Evolutionary conservation across 2,888 invertebrate genomes (phyloP), one percentile per base, ranked within the genome.

Genomic region (Melolontha melolontha): DNA sequence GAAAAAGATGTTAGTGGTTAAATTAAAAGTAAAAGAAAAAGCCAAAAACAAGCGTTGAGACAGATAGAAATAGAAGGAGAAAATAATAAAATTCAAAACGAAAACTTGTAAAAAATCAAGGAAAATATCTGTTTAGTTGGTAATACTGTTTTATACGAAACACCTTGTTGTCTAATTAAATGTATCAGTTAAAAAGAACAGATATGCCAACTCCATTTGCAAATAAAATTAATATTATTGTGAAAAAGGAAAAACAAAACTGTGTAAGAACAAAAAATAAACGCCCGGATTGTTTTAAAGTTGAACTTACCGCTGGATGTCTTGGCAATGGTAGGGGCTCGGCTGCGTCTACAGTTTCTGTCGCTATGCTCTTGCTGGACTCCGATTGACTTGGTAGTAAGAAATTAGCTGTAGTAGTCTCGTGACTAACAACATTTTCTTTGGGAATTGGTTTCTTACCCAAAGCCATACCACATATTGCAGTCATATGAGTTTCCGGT

Each of bases 401-500:
- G 81, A 96, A 96, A 82, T 96, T 96, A 0, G 96, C 96, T 0
- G 96, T 96, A 1, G 95, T 92, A 74, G 91, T 89, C 79, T 92
- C 92, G 51, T 69, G 65, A 22, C 68, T 67, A 81, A 83, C 87
- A 79, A 74, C 85, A 82, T 74, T 87, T 82, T 75, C 88, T 83
- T 73, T 85, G 0, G 97, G 96, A 73, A 98, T 92, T 11, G 94
- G 89, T 44, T 91, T 85, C 76, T 94, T 95, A 14, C 98, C 98
- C 66, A 99, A 85, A 1, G 99, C 99, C 89, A 98, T 96, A 1
- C 97, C 96, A 72, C 98, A 98, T 77, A 99, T 98, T n/a, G 97
- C 91, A 0, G 99, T 99, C 99, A 99, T 99, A 85, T 98, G 98
- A 5, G 96, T 96, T 84, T 99, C 99, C 0, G 99, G 98, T 0